Base-by-base conservation (phyloP, 1,140 invertebrate genomes). In the Zeugodacus cucurbitae region DNA sequence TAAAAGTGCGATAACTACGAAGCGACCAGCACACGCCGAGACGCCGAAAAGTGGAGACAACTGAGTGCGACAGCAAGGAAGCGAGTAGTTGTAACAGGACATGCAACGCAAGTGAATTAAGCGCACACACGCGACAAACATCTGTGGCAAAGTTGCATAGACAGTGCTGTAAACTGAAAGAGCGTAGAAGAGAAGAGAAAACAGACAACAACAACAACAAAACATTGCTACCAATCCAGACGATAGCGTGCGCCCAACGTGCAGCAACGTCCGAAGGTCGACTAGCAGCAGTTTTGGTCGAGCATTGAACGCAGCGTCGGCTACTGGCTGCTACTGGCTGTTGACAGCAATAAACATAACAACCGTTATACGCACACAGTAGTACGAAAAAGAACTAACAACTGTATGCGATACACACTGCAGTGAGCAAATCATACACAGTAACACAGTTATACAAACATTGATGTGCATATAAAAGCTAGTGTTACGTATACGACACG, bases 401-500 rank as follows among this genome's bases (percentile, higher is more conserved):
- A 74, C 37, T 41, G 29, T 67, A 29, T 34, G 64, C 67, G 34
- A 74, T 20, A 37, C 32, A 82, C 22, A 8, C n/a, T 22, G 6
- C 20, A 11, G 44, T 67, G 11, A 29, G 32, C 67, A 74, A 37
- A 22, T 74, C 48, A 20, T 17, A 74, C 70, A 29, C 62, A 54
- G 3, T 57, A 10, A n/a, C n/a, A n/a, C n/a, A n/a, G 7, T 6
- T 10, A 41, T 37, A 41, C 34, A 32, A 20, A 34, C 41, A 82
- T 48, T 26, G 8, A 41, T 8, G 34, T n/a, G 2, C 3, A 22
- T 22, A 48, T 82, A 37, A 22, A 22, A 26, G 22, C n/a, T 10
- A n/a, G 74, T 82, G 74, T 82, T 82, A 54, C 74, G 17, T 22
- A 82, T 82, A 82, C 74, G 74, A 82, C 74, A 82, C 41, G 74